Base-by-base conservation (phyloP, 2,888 invertebrate species). In the Euphydryas editha region DNA sequence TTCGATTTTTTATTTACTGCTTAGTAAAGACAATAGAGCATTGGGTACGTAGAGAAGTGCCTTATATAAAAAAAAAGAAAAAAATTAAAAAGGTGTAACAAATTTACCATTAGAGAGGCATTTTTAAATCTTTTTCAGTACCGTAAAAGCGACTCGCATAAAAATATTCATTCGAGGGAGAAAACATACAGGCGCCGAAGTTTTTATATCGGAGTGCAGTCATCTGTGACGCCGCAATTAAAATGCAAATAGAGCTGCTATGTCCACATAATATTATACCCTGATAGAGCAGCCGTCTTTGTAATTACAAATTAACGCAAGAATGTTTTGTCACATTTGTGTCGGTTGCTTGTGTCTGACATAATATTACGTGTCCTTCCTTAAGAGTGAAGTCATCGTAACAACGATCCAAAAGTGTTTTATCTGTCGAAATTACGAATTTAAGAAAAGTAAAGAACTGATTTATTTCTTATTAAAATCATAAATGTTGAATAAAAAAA, bases 181-280 rank as follows among this genome's bases (percentile, higher is more conserved):
- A 39, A 62, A 58, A 57, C 62, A 62, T 62, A 61, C 56, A 57
- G 47, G 54, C 66, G 66, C 51, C 58, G 46, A 37, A 36, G 30
- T 51, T 44, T 66, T 60, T 67, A 47, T 58, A 66, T 54, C 57
- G 42, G 58, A 59, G 57, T 58, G 64, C 60, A 65, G 68, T 64
- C 60, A 61, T 51, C 60, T 44, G 46, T 64, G 68, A 64, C 57
- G 58, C 46, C 57, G 64, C 68, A 65, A 68, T 68, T 68, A 68
- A 68, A 68, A 68, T 68, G 68, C 64, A 64, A 68, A 68, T 68
- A 57, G 59, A 57, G 59, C 42, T 21, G 56, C 51, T 58, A 44
- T 21, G 58, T 36, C 62, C 47, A 62, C 58, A 39, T 44, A 44
- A 58, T 21, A 58, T 54, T 36, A 36, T 17, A 17, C 18, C 49